Conservation (phyloP, 2,113 vertebrate species). For the Pangasianodon gigas region DNA sequence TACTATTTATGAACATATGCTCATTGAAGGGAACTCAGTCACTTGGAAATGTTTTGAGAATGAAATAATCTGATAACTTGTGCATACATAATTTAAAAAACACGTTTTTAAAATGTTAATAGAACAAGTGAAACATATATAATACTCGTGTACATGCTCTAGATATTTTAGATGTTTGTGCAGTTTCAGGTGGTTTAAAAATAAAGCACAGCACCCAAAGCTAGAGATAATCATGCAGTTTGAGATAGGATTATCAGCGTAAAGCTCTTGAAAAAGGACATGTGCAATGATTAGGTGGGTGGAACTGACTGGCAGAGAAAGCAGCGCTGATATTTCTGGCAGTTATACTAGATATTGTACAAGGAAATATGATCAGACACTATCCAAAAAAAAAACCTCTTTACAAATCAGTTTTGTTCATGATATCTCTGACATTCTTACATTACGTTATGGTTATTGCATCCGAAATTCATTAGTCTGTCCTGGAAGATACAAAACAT, state of each 20-base stretch:
- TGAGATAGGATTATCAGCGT: constrained; percentile 50
- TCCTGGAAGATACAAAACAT: neutral
- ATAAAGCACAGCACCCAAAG: constrained; percentile 41
- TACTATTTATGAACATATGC: constrained; percentile 40
- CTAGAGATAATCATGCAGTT: constrained; percentile 39
- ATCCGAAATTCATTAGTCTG: neutral
- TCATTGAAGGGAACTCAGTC: neutral
- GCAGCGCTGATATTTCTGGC: constrained; percentile 11
- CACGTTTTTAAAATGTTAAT: neutral
- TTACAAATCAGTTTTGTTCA: neutral
- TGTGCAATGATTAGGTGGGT: constrained; percentile 50
- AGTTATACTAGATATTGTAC: neutral
- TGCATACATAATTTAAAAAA: neutral
- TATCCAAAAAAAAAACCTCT: neutral
- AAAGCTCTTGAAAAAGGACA: constrained; percentile 49
- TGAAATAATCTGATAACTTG: neutral
- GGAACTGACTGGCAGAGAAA: constrained; percentile 20
- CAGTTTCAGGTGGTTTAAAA: constrained; percentile 46
- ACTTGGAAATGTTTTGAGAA: neutral
- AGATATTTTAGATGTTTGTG: constrained; percentile 22
- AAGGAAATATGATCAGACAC: constrained; percentile 1
- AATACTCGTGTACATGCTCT: neutral
- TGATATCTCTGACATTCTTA: neutral
- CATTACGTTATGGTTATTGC: neutral
- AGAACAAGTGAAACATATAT: neutral